Evolutionary conservation across 1,140 invertebrate species (phyloP).

Genomic region (Sitophilus oryzae): DNA sequence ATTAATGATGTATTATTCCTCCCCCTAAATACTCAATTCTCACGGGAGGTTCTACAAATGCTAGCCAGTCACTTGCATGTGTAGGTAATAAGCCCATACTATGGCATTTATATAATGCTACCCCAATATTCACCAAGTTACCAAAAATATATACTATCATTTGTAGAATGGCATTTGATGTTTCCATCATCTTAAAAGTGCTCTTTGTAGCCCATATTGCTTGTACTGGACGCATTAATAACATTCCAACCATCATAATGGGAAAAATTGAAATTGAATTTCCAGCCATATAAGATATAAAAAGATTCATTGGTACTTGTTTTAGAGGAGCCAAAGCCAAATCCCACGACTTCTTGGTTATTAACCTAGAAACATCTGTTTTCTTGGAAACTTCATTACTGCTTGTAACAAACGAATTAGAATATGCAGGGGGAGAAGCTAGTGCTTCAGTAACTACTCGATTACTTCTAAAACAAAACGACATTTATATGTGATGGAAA

Average conservation of each 20-base stretch:
- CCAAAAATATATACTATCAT: constrained; percentile 94
- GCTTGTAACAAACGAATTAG: constrained; percentile 60
- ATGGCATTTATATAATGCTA: constrained; percentile 98
- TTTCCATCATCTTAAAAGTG: constrained; percentile 94
- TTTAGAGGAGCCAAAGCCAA: constrained; percentile 91
- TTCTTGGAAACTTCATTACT: constrained; percentile 69
- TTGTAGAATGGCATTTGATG: constrained; percentile 82
- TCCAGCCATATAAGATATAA: constrained; percentile 99
- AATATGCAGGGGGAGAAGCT: constrained; percentile 77
- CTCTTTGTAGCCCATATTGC: constrained; percentile 85
- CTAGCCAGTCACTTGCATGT: constrained; percentile 97
- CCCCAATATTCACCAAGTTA: constrained; percentile 84
- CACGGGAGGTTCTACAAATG: constrained; percentile 89
- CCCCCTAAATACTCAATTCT: constrained; percentile 84
- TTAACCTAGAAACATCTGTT: constrained; percentile 71
- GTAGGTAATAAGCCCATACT: constrained; percentile 97
- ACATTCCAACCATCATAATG: constrained; percentile 99
- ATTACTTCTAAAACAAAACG: constrained; percentile 28
- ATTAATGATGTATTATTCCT: constrained; percentile 63
- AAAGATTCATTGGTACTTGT: constrained; percentile 97
- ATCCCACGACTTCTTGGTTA: constrained; percentile 97
- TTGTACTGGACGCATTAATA: constrained; percentile 92
- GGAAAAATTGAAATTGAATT: constrained; percentile 99
- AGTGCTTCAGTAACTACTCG: constrained; percentile 41
- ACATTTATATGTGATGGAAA: constrained; percentile 1